A percentile compares a stretch with the other conserved stretches of the same genome.
These are phyloP conservation scores for Turnix velox DNA, from an alignment of 2,113 vertebrate species.

Conservation along the genomic window DNA sequence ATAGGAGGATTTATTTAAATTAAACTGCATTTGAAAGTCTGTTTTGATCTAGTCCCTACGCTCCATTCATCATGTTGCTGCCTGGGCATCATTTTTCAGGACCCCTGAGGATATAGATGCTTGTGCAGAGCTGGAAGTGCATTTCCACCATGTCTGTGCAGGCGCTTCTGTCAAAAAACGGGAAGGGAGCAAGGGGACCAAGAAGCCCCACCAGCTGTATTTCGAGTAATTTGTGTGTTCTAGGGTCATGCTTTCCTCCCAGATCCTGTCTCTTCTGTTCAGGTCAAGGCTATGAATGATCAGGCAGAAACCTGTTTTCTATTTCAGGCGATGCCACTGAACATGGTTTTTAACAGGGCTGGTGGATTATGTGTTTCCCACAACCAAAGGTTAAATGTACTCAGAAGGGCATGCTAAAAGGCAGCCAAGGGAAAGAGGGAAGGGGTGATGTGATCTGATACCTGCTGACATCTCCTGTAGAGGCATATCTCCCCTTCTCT, in stretches of 20 bases:
- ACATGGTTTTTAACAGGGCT: not conserved
- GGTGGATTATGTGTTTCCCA: conserved; percentile 14
- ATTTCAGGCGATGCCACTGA: not conserved
- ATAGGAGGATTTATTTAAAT: not conserved
- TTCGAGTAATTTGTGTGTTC: not conserved
- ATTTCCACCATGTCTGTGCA: not conserved
- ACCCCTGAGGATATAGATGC: not conserved
- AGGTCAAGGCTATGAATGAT: not conserved
- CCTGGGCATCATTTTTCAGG: not conserved
- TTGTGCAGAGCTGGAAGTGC: not conserved
- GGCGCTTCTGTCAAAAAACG: not conserved
- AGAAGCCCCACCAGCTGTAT: not conserved
- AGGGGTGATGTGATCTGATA: conserved; percentile 45
- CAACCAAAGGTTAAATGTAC: conserved; percentile 30
- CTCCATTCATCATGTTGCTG: not conserved
- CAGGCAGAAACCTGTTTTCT: conserved; percentile 7
- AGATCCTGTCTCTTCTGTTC: not conserved
- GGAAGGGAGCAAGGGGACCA: not conserved
- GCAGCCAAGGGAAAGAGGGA: conserved; percentile 48
- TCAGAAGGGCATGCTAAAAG: conserved; percentile 14
- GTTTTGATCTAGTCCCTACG: not conserved
- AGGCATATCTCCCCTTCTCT: conserved; percentile 43
- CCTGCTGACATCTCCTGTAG: not conserved
- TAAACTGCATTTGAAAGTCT: not conserved
- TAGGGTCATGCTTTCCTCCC: not conserved